Evolutionary conservation across 2,797 vertebrate species (phyloP).

Genomic region (Galago senegalensis): DNA sequence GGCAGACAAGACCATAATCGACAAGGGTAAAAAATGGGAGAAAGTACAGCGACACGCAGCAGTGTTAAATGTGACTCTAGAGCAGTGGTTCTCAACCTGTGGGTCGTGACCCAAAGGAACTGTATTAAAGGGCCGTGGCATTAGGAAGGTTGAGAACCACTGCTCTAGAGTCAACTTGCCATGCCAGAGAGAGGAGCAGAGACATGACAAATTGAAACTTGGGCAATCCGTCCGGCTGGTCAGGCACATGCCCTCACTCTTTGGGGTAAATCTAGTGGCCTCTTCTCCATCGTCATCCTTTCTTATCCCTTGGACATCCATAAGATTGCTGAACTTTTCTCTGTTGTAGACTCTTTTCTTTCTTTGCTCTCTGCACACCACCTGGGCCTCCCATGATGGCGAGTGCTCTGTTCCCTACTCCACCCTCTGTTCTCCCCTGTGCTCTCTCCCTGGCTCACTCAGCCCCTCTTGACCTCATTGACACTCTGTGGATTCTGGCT

Average conservation of each 20-base stretch:
- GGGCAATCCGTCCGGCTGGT: not conserved
- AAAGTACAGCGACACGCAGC: fast-evolving
- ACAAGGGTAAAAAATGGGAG: not conserved
- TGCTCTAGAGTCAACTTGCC: not conserved
- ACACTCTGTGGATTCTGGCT: not conserved
- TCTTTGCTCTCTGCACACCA: not conserved
- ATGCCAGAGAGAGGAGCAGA: not conserved
- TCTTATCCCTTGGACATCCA: not conserved
- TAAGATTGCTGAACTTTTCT: not conserved
- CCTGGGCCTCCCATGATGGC: fast-evolving
- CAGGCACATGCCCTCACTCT: not conserved
- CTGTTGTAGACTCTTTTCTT: not conserved
- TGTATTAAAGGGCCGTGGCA: no score
- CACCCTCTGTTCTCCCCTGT: not conserved
- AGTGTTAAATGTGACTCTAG: not conserved
- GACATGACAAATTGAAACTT: not conserved
- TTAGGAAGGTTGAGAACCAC: no score
- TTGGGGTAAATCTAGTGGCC: not conserved
- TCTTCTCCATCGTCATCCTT: not conserved
- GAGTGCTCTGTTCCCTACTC: not conserved
- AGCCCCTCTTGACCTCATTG: not conserved
- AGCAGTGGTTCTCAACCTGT: not conserved
- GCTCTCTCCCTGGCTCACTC: not conserved
- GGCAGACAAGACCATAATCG: not conserved
- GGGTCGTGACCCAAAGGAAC: no score